Evolutionary conservation across 2,797 vertebrate genomes (phyloP).

Genomic region (Danio tinwini): DNA sequence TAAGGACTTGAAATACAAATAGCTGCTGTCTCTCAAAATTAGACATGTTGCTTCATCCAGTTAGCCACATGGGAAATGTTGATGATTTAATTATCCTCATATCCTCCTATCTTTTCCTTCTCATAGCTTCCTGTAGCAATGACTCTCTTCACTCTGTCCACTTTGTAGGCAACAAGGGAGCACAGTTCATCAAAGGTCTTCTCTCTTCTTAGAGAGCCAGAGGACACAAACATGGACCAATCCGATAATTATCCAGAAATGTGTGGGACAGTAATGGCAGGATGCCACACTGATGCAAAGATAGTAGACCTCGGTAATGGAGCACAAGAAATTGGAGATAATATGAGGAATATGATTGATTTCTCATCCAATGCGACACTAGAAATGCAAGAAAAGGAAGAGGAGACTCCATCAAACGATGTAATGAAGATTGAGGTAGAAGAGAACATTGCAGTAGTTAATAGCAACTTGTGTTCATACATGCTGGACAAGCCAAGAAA

Average conservation of each 20-base stretch:
- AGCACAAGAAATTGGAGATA: background rate
- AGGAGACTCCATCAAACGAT: conserved; percentile 12
- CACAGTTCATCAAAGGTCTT: conserved; percentile 26
- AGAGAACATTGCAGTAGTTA: conserved; percentile 35
- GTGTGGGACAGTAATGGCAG: conserved; percentile 6
- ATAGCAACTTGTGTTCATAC: conserved; percentile 83
- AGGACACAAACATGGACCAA: background rate
- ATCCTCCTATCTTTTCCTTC: conserved; percentile 22
- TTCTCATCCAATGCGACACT: background rate
- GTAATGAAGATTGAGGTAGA: conserved; percentile 56
- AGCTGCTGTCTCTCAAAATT: background rate
- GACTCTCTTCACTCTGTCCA: conserved; percentile 30
- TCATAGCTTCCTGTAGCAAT: conserved; percentile 12
- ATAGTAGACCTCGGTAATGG: conserved; percentile 12
- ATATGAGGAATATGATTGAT: background rate
- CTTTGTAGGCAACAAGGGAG: conserved; percentile 43
- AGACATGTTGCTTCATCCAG: conserved; percentile 2
- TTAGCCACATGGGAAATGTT: conserved; percentile 25
- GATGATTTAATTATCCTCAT: conserved; percentile 36
- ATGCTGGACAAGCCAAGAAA: conserved; percentile 86
- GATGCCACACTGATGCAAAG: conserved; percentile 11
- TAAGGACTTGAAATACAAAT: background rate
- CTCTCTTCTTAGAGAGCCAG: conserved; percentile 26
- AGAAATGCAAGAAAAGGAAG: conserved; percentile 51
- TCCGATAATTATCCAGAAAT: conserved; percentile 11